These are phyloP conservation scores for Leontopithecus rosalia DNA, from an alignment of 2,797 vertebrate genomes.

Conservation along the genomic window DNA sequence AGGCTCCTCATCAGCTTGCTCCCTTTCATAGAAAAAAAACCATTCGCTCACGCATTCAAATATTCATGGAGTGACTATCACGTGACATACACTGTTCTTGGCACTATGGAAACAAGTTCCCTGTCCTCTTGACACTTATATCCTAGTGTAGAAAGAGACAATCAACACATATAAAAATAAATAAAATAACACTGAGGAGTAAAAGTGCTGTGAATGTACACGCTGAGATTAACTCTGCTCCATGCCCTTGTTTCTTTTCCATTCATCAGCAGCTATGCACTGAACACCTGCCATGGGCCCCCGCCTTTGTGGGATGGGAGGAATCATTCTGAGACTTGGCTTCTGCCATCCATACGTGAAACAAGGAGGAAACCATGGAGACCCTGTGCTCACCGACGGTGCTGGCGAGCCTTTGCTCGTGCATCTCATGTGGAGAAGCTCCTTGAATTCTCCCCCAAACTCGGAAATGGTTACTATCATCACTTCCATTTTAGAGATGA, in stretches of 20 bases:
- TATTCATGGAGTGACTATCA: neutral
- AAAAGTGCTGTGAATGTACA: neutral
- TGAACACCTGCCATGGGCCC: neutral
- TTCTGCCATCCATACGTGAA: neutral
- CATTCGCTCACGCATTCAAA: neutral
- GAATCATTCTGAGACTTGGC: neutral
- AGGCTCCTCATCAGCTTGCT: neutral
- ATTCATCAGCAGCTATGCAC: neutral
- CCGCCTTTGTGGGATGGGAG: neutral
- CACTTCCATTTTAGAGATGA: neutral
- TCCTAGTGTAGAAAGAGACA: neutral
- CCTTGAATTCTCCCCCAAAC: neutral
- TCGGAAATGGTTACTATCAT: neutral
- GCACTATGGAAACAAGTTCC: neutral
- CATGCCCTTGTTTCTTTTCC: neutral
- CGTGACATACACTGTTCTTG: neutral
- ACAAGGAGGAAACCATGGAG: neutral
- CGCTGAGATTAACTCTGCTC: neutral
- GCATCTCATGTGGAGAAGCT: neutral
- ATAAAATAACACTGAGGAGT: neutral
- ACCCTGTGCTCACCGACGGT: rapidly evolving
- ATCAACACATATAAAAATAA: neutral
- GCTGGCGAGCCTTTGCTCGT: neutral
- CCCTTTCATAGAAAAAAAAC: neutral
- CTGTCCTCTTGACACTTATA: neutral